phyloP scores from a whole-genome alignment of 2,888 invertebrate genomes.

The Tenthredo amoena region DNA sequence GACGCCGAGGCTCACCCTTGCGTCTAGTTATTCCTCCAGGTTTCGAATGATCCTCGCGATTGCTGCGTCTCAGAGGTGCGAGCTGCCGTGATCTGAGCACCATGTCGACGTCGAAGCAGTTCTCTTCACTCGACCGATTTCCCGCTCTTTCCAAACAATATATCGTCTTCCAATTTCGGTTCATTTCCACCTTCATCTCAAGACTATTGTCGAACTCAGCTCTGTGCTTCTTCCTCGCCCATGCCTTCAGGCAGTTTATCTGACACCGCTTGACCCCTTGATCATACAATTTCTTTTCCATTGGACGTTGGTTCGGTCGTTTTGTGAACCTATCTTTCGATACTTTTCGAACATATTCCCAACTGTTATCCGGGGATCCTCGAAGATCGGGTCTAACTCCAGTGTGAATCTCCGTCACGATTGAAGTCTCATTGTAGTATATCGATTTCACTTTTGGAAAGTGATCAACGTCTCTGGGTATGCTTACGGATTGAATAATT shows the following conservation, averaged over 20 bases:
- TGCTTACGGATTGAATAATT: neutral
- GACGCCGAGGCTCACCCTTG: neutral
- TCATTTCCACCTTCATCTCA: constrained; percentile 9
- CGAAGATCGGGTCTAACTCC: neutral
- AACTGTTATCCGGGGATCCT: neutral
- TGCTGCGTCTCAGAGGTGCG: neutral
- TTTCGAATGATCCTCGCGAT: neutral
- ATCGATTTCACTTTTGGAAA: constrained; percentile 13
- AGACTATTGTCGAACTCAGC: neutral
- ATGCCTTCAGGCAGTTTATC: constrained; percentile 31
- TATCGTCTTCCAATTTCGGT: constrained; percentile 24
- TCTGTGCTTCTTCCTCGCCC: neutral
- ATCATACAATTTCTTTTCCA: neutral
- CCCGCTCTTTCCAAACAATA: constrained; percentile 27
- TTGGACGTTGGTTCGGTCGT: neutral
- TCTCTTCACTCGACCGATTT: constrained; percentile 17
- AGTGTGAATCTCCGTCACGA: neutral
- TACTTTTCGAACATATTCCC: constrained; percentile 6
- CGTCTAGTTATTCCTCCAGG: neutral
- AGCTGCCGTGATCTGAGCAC: neutral
- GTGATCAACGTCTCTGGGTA: neutral
- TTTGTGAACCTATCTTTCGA: neutral
- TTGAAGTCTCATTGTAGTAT: neutral
- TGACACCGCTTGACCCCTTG: constrained; percentile 1
- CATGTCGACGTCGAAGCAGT: constrained; percentile 17